Conservation (phyloP, 1,140 invertebrate species). For the Grapholita molesta region DNA sequence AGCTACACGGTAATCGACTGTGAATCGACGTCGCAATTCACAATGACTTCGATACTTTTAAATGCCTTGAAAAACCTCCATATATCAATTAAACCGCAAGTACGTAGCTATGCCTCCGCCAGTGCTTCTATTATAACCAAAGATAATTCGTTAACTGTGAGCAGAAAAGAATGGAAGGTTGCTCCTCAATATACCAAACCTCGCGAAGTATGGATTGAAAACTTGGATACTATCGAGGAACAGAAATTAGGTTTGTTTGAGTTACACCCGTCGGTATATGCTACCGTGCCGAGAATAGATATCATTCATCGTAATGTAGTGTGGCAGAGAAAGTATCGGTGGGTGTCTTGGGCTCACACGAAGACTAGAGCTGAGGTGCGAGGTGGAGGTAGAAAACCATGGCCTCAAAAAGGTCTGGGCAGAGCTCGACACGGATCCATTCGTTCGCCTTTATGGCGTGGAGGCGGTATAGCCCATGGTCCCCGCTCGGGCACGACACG, state of each 20-base stretch:
- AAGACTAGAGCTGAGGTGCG: constrained; percentile 89
- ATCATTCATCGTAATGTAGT: constrained; percentile 91
- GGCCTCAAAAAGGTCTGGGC: constrained; percentile 96
- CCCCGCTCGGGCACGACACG: constrained; percentile 92
- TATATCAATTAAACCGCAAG: constrained; percentile 44
- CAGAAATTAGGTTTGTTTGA: constrained; percentile 91
- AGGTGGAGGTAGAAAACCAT: constrained; percentile 94
- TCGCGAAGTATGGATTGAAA: constrained; percentile 95
- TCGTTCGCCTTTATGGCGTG: constrained; percentile 89
- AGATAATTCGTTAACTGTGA: constrained; percentile 43
- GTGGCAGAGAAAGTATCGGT: constrained; percentile 93
- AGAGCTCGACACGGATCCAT: constrained; percentile 94
- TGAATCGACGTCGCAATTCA: neutral
- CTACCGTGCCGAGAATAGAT: constrained; percentile 90
- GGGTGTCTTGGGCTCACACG: constrained; percentile 86
- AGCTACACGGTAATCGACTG: too few relatives aligned
- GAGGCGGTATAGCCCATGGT: constrained; percentile 92
- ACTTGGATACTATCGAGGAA: constrained; percentile 87
- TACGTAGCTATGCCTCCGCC: constrained; percentile 41
- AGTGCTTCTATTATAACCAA: constrained; percentile 24
- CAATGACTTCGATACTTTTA: constrained; percentile 54
- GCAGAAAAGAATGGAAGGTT: constrained; percentile 69
- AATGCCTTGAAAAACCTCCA: constrained; percentile 60
- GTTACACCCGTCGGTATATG: constrained; percentile 94
- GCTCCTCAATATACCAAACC: constrained; percentile 78